phyloP scores from a whole-genome alignment of 2,113 vertebrate species.

The Albula glossodonta region DNA sequence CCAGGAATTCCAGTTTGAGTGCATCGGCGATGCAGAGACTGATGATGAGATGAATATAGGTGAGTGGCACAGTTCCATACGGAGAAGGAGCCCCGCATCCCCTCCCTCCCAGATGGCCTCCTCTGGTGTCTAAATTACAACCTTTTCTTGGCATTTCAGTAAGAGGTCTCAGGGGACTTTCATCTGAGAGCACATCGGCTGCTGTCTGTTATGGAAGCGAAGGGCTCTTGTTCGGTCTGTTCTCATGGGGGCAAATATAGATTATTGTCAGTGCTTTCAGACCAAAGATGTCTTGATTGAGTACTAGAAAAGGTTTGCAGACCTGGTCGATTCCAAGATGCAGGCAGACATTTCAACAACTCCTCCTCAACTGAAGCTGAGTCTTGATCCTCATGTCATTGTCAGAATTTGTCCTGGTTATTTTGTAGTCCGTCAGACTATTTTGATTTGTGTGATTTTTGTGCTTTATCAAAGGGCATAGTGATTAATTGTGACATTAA shows the following conservation, averaged over 20 bases:
- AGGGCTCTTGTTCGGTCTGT: background rate
- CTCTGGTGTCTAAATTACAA: conserved; percentile 32
- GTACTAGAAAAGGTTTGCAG: background rate
- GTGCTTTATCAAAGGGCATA: conserved; percentile 52
- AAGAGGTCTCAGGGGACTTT: conserved; percentile 21
- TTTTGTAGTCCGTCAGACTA: background rate
- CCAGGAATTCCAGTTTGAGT: conserved; percentile 95
- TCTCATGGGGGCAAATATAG: background rate
- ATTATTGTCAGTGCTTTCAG: background rate
- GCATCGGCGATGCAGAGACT: conserved; percentile 92
- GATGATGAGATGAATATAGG: conserved; percentile 95
- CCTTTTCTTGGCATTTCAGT: conserved; percentile 31
- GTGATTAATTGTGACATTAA: conserved; percentile 65
- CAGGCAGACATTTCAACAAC: too few species aligned
- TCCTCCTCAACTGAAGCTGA: background rate
- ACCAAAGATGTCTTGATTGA: background rate
- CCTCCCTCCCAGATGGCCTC: conserved; percentile 11
- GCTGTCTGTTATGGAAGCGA: background rate
- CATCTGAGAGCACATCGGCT: background rate
- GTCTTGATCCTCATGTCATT: background rate
- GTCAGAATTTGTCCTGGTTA: background rate
- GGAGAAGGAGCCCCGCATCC: background rate
- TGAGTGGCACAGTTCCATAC: conserved; percentile 62
- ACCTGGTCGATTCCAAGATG: background rate
- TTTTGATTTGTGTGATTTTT: conserved; percentile 30